Percentiles rank a stretch among this genome's conserved stretches.
These are phyloP conservation scores for Cygnus olor DNA, from an alignment of 2,797 vertebrate genomes.

Conservation along the genomic window DNA sequence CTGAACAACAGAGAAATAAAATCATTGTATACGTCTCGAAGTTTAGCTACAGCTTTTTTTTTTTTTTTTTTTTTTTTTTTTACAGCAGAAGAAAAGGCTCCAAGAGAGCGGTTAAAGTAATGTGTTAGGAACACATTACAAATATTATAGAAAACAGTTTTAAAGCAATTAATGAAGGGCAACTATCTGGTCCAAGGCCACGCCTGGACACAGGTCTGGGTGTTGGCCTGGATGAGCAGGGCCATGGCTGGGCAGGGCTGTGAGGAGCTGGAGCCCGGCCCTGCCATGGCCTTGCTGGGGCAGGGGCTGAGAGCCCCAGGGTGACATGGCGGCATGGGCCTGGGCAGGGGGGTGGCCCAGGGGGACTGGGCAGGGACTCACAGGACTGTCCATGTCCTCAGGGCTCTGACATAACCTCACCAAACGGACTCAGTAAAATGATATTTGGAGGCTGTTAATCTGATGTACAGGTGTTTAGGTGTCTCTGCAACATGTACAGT, in stretches of 20 bases:
- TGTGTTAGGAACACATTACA: not conserved
- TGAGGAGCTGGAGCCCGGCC: not conserved
- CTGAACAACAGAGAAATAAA: not conserved
- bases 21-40: not conserved
- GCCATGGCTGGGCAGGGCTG: no score
- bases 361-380: not conserved
- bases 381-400: not conserved
- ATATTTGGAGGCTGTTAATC: no score
- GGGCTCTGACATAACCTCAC: no score
- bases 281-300: not conserved
- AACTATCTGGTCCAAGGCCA: not conserved
- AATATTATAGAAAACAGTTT: not conserved
- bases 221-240: not conserved
- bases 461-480: not conserved
- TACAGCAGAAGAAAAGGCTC: not conserved
- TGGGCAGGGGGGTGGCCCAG: no score
- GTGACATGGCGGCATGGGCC: not conserved
- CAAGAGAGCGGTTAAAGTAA: not conserved
- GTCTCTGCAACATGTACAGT: not conserved
- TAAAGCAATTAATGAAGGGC: not conserved
- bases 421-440: not conserved
- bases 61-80: no score
- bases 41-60: not conserved
- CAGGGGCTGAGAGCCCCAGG: not conserved
- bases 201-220: fast-evolving